Evolutionary conservation across 2,888 invertebrate genomes (phyloP), one percentile per base, ranked within the genome.

Genomic region (Parthenolecanium corni): DNA sequence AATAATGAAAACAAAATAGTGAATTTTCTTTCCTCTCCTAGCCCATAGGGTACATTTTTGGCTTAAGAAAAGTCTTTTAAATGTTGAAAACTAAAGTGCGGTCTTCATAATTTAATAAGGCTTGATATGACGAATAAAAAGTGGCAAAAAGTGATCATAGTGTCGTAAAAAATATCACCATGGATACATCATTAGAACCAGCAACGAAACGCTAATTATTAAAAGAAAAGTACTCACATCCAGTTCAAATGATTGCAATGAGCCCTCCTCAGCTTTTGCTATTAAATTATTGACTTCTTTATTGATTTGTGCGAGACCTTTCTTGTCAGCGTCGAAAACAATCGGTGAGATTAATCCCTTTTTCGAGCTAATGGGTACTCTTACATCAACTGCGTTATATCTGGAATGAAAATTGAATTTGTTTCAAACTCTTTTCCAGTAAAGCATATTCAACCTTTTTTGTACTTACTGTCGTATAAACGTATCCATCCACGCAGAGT

Each of bases 321-420:
- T 92, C 47, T 82, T 81, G 72, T 97, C 91, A 0, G 94, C 95
- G 71, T 83, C 82, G 74, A 89, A 89, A 14, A 98, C 81, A 68
- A 98, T 97, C 1, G 98, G 98, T 1, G 98, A 98, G 66, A 98
- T 95, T 11, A 98, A 80, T 0, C 98, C 98, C 66, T 82, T 81
- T 3, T 92, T 90, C 0, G 97, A 97, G 65, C 92, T 90, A 4
- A 99, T 98, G 1, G 98, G 97, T 64, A 99, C 90, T 70, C 89
- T 91, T 1, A 99, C 87, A 74, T 99, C 98, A 11, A 96, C 96
- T 70, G 85, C 84, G 53, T 85, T 82, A 72, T 85, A 92, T 71
- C 90, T 90, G 71, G n/a, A 73, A 73, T 64, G n/a, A n/a, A n/a
- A 38, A 16, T 14, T 61, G n/a, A 64, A 18, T 1, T 3, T 2